Conservation (phyloP, 37 sponge, comb jelly and placozoan species). For the Hexactinellida sp. region DNA sequence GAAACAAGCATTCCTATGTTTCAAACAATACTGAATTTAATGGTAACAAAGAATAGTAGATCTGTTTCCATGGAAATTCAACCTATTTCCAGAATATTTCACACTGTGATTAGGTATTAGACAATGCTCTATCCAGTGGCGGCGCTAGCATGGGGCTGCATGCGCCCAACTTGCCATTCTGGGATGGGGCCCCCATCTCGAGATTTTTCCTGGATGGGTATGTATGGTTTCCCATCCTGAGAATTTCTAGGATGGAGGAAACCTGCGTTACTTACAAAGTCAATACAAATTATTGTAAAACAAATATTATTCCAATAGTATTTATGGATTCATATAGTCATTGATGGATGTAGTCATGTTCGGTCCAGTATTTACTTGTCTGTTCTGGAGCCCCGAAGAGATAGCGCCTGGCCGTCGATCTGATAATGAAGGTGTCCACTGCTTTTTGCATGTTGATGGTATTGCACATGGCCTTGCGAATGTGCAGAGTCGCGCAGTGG, state of each 20-base stretch:
- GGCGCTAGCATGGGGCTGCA: no score
- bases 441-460: slow-evolving; percentile 12
- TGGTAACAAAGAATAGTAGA: no score
- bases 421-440: slow-evolving; percentile 17
- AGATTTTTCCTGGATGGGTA: not conserved
- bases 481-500: slow-evolving; percentile 9
- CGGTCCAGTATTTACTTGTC: not conserved
- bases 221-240: not conserved
- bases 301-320: not conserved
- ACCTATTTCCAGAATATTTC: no score
- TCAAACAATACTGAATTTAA: no score
- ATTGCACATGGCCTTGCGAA: not conserved
- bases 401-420: slow-evolving; percentile 13
- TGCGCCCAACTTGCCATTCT: slow-evolving; percentile 2
- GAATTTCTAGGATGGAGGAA: not conserved
- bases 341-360: not conserved
- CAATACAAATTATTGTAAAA: not conserved
- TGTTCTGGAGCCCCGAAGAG: not conserved
- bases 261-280: not conserved
- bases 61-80: no score
- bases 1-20: no score
- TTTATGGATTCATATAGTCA: not conserved
- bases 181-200: slow-evolving; percentile 4
- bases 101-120: no score
- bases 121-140: no score